Conservation (phyloP, 2,888 invertebrate genomes). For the Amphipyra berbera region DNA sequence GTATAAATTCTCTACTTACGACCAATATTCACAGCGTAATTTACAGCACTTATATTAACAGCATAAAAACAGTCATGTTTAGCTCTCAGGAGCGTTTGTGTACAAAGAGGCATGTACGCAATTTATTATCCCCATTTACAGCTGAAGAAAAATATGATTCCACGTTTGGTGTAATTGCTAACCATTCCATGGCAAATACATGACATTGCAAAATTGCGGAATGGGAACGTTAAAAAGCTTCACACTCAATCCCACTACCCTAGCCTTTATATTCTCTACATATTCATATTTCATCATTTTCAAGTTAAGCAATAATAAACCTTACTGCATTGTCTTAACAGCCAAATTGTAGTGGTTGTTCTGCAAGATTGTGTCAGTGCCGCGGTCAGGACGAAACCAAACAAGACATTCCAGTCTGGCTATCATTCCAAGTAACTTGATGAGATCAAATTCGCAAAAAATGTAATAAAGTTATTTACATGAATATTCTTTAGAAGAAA, state of each 20-base stretch:
- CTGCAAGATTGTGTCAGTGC: constrained; percentile 28
- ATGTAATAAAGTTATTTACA: constrained; percentile 41
- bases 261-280: constrained; percentile 31
- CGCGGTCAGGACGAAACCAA: constrained; percentile 27
- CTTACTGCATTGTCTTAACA: constrained; percentile 10
- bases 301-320: constrained; percentile 21
- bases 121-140: constrained; percentile 47
- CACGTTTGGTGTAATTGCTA: constrained; percentile 49
- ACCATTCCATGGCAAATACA: constrained; percentile 45
- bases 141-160: constrained; percentile 51
- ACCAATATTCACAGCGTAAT: constrained; percentile 42
- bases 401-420: constrained; percentile 56
- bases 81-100: constrained; percentile 12
- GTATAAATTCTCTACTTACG: constrained; percentile 38
- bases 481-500: constrained; percentile 8
- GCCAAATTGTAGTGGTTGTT: constrained; percentile 5
- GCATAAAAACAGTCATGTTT: constrained; percentile 30
- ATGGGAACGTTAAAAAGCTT: constrained; percentile 51
- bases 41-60: constrained; percentile 19
- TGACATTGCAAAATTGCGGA: constrained; percentile 42
- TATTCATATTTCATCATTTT: constrained; percentile 39
- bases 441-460: constrained; percentile 58
- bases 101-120: constrained; percentile 20
- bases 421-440: constrained; percentile 50
- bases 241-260: constrained; percentile 51